These are phyloP conservation scores for Temnothorax curvispinosus DNA, from an alignment of 1,140 invertebrate species.

Conservation along the genomic window DNA sequence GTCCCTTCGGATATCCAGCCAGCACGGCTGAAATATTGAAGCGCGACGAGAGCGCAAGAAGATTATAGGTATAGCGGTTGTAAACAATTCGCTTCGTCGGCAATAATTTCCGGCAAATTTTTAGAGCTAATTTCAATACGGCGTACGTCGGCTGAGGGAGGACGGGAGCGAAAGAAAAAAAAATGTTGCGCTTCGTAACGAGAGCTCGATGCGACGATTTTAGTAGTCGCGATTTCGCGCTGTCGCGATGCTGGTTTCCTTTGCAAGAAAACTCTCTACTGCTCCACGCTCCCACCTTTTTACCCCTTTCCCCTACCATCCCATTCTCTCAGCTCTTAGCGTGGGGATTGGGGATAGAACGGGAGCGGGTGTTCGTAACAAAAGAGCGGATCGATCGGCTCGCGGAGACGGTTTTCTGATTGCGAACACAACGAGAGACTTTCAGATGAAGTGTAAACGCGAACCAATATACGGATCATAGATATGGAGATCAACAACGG, in stretches of 20 bases:
- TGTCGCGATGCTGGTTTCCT: slow-evolving; percentile 53
- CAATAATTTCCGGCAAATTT: background rate
- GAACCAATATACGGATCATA: slow-evolving; percentile 26
- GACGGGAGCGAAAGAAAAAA: background rate
- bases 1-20: background rate
- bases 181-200: background rate
- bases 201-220: slow-evolving; percentile 9
- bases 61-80: background rate
- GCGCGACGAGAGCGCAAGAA: background rate
- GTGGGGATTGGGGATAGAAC: slow-evolving; percentile 17
- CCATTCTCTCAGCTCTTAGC: slow-evolving; percentile 32
- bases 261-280: slow-evolving; percentile 14
- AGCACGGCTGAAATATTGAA: background rate
- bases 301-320: background rate
- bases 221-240: slow-evolving; percentile 29
- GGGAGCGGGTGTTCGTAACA: slow-evolving; percentile 46
- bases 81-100: background rate
- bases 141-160: background rate
- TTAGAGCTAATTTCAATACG: slow-evolving; percentile 33
- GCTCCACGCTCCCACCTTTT: background rate
- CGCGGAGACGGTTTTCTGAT: slow-evolving; percentile 68
- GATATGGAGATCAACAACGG: slow-evolving; percentile 22
- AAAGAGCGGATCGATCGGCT: slow-evolving; percentile 71
- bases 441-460: slow-evolving; percentile 59
- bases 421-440: slow-evolving; percentile 64